Conservation (phyloP, 64 coral and sea anemone species). For the Platygyra sinensis region DNA sequence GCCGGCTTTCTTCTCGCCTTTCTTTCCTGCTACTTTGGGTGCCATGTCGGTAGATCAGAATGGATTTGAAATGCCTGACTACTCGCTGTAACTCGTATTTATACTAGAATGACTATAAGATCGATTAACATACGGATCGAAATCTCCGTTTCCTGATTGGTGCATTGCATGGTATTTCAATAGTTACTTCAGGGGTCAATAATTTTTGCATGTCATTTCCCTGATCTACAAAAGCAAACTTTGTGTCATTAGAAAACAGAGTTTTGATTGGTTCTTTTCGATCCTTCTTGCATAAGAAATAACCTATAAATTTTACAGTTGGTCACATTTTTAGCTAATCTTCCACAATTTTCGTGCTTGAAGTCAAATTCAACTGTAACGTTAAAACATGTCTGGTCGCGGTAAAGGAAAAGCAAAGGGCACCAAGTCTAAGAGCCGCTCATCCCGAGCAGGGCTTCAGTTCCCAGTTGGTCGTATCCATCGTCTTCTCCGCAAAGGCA, state of each 20-base stretch:
- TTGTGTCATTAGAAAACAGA: neutral
- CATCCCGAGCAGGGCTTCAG: no score
- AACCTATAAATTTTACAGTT: no score
- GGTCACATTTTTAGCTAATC: no score
- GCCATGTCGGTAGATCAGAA: no score
- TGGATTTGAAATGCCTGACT: no score
- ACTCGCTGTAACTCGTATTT: no score
- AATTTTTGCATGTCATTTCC: neutral
- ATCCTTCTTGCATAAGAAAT: conserved; percentile 16
- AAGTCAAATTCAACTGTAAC: neutral
- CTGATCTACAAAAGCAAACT: neutral
- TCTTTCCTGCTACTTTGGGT: no score
- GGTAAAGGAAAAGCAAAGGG: conserved; percentile 20
- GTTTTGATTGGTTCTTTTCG: conserved; percentile 22
- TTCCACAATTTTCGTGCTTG: neutral
- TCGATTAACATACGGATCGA: conserved; percentile 34
- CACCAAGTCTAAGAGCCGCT: conserved; percentile 18
- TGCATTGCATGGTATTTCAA: neutral
- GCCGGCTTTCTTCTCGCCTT: no score
- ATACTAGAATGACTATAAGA: conserved; percentile 2
- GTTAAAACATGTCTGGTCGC: conserved; percentile 19
- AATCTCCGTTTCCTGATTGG: conserved; percentile 2
- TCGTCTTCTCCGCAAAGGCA: no score
- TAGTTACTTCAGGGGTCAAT: conserved; percentile 15
- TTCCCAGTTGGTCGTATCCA: no score